Evolutionary conservation across 2,797 vertebrate species (phyloP).

Genomic region (Chaetophractus vellerosus): DNA sequence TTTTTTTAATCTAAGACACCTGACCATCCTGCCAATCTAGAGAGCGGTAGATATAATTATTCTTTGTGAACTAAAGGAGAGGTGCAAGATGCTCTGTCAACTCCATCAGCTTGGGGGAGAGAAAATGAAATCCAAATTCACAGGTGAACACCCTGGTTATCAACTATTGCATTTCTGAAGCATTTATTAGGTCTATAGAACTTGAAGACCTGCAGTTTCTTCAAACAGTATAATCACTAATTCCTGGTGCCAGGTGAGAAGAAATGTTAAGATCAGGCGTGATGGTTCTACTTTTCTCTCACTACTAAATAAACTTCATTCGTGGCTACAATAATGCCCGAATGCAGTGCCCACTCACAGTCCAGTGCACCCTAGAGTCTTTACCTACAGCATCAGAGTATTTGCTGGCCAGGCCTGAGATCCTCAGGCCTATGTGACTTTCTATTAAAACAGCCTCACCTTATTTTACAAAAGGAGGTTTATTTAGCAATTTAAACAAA

Average conservation of each 20-base stretch:
- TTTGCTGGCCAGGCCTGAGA: neutral
- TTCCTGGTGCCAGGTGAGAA: neutral
- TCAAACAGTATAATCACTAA: neutral
- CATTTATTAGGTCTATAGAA: neutral
- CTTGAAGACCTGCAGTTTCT: neutral
- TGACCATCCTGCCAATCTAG: neutral
- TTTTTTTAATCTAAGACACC: neutral
- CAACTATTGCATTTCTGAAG: neutral
- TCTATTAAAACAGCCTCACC: neutral
- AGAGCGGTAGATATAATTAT: neutral
- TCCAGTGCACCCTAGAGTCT: neutral
- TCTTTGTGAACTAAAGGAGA: neutral
- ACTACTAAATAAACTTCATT: neutral
- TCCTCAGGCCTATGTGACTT: neutral
- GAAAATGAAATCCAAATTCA: neutral
- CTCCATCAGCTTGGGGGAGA: neutral
- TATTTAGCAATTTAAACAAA: neutral
- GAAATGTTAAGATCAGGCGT: neutral
- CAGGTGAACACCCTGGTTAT: neutral
- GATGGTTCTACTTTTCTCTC: neutral
- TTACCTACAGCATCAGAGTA: neutral
- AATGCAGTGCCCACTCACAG: neutral
- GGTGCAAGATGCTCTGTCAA: neutral
- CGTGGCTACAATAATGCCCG: neutral
- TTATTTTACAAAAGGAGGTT: neutral